Percentiles rank a stretch among this genome's conserved stretches.
phyloP scores from a whole-genome alignment of 2,797 vertebrate genomes.

The Esox lucius region DNA sequence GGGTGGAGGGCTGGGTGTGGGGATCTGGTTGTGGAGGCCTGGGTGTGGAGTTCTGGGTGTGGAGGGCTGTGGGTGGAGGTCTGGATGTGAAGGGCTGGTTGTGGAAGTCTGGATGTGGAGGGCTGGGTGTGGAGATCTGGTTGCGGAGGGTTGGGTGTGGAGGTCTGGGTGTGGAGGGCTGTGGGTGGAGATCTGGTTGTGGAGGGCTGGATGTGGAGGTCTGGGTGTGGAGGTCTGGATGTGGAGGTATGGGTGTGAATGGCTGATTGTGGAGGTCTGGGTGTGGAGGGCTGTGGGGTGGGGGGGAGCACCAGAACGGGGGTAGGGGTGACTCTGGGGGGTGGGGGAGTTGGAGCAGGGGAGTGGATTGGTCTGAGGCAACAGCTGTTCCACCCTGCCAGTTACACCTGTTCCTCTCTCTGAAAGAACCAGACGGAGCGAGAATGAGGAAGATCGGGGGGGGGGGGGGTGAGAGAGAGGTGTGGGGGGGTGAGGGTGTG shows the following conservation, averaged over 20 bases:
- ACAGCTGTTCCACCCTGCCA: conserved; percentile 55
- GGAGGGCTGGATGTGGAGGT: not conserved
- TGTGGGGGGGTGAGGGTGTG: not conserved
- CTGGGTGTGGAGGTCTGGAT: not conserved
- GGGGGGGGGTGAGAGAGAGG: not conserved
- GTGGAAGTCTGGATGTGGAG: too few relatives aligned
- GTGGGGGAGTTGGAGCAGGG: not conserved
- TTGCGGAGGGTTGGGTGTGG: too few relatives aligned
- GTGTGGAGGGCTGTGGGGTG: not conserved
- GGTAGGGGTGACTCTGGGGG: conserved; percentile 1
- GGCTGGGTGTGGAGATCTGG: too few relatives aligned
- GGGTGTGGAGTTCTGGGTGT: too few relatives aligned
- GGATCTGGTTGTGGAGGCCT: too few relatives aligned
- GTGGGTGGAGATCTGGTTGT: too few relatives aligned
- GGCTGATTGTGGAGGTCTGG: too few relatives aligned
- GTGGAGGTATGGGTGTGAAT: not conserved
- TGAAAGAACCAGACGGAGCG: not conserved
- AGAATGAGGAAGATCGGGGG: not conserved
- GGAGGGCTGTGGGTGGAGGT: too few relatives aligned
- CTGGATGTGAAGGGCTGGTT: too few relatives aligned
- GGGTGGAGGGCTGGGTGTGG: too few relatives aligned
- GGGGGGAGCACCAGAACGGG: conserved; percentile 6
- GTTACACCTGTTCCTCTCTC: conserved; percentile 48
- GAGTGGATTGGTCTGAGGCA: conserved; percentile 40
- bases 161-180: too few relatives aligned